Evolutionary conservation across 2,888 invertebrate species (phyloP).

Genomic region (Epistrophella euchroma): DNA sequence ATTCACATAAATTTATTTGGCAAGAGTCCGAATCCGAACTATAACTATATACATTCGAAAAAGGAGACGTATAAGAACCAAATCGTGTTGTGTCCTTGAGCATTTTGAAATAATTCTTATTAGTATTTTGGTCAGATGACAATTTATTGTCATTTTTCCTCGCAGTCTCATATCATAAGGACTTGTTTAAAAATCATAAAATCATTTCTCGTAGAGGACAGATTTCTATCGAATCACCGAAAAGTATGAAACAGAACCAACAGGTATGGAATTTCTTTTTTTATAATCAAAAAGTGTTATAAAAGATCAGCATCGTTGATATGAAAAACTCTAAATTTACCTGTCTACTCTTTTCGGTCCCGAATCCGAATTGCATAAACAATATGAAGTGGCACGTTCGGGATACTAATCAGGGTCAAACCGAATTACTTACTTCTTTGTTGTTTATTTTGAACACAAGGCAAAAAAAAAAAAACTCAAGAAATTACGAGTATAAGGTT

Average conservation of each 20-base stretch:
- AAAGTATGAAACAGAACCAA: slow-evolving; percentile 14
- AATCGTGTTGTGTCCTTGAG: slow-evolving; percentile 54
- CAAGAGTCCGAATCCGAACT: background rate
- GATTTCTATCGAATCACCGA: slow-evolving; percentile 25
- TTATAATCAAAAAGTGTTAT: slow-evolving; percentile 40
- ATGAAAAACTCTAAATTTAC: slow-evolving; percentile 43
- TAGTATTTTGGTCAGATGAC: slow-evolving; percentile 60
- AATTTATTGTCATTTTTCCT: slow-evolving; percentile 35
- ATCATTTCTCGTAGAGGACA: slow-evolving; percentile 45
- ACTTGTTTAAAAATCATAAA: slow-evolving; percentile 30
- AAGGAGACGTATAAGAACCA: background rate
- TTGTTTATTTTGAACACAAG: slow-evolving; percentile 27
- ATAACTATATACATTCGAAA: slow-evolving; percentile 1
- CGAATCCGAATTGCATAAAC: slow-evolving; percentile 30
- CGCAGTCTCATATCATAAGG: slow-evolving; percentile 12
- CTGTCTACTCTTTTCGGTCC: slow-evolving; percentile 32
- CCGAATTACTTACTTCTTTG: background rate
- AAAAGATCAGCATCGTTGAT: slow-evolving; percentile 44
- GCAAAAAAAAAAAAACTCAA: slow-evolving; percentile 1
- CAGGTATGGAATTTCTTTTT: background rate
- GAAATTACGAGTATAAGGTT: slow-evolving; percentile 32
- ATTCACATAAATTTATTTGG: background rate
- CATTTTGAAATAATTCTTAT: slow-evolving; percentile 36
- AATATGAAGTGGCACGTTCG: slow-evolving; percentile 37
- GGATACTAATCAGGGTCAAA: slow-evolving; percentile 52